Conservation (phyloP, 2,797 vertebrate species). For the Halcyon chelicuti region DNA sequence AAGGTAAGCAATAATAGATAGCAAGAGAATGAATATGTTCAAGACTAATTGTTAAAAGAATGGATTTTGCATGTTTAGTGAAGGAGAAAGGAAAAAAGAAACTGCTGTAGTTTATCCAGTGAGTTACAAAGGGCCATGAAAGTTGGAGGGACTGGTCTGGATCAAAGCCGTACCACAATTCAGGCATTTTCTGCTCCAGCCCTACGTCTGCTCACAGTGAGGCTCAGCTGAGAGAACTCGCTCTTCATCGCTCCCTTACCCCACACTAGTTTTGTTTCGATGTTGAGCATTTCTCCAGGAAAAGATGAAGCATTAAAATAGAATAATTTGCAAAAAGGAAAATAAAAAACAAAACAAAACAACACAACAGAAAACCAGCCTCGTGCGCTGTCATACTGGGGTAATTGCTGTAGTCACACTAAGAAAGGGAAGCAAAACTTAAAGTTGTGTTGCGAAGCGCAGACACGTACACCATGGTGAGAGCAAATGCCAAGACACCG, state of each 20-base stretch:
- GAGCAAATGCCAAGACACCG: background rate
- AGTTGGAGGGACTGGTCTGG: background rate
- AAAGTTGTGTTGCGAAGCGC: background rate
- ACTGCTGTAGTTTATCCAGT: background rate
- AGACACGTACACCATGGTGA: accelerated
- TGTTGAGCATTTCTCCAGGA: background rate
- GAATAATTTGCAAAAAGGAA: background rate
- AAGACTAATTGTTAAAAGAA: background rate
- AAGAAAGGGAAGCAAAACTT: background rate
- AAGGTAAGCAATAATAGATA: constrained; percentile 3
- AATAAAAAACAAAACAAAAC: background rate
- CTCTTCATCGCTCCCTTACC: background rate
- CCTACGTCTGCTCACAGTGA: background rate
- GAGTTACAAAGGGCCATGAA: background rate
- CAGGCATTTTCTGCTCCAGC: background rate
- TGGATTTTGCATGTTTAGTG: background rate
- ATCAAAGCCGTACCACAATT: background rate
- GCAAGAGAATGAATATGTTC: background rate
- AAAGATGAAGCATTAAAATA: background rate
- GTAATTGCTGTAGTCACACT: background rate
- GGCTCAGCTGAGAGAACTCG: background rate
- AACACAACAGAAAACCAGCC: no score
- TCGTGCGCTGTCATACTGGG: background rate
- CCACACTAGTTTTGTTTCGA: background rate
- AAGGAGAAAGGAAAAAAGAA: background rate